Percentiles rank a stretch among this genome's conserved stretches.
Evolutionary conservation across 35 echinoderm and acorn worm genomes (phyloP).

Genomic region (Lytechinus pictus): DNA sequence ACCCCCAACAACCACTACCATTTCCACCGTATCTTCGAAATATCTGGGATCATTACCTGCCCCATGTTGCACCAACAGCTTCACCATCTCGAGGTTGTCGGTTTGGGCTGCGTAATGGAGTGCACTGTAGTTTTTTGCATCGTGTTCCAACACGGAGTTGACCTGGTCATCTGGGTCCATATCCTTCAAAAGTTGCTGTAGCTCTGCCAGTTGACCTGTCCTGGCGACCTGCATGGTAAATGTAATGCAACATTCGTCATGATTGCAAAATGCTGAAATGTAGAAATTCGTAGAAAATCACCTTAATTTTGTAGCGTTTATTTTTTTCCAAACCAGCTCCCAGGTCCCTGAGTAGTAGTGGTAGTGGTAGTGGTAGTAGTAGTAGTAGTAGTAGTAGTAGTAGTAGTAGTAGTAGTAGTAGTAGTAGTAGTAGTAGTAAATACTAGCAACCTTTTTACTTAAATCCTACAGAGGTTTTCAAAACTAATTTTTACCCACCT

Average conservation of each 20-base stretch:
- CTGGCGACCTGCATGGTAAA: neutral
- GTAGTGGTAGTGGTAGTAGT: neutral
- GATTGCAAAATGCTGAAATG: neutral
- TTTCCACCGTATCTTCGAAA: neutral
- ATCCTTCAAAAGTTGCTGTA: neutral
- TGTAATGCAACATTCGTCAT: neutral
- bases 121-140: neutral
- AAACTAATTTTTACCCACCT: no score
- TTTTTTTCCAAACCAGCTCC: neutral
- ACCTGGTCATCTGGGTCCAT: neutral
- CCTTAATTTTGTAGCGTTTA: neutral
- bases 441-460: neutral
- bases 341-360: neutral
- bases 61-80: neutral
- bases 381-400: neutral
- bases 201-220: neutral
- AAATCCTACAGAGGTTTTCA: no score
- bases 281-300: neutral
- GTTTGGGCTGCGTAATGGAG: no score
- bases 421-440: conserved; percentile 22
- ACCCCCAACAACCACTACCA: neutral
- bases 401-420: conserved; percentile 10
- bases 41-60: neutral
- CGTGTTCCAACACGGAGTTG: neutral
- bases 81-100: no score